Base-by-base conservation (phyloP, 2,888 invertebrate species). In the Nasonovia ribisnigri region DNA sequence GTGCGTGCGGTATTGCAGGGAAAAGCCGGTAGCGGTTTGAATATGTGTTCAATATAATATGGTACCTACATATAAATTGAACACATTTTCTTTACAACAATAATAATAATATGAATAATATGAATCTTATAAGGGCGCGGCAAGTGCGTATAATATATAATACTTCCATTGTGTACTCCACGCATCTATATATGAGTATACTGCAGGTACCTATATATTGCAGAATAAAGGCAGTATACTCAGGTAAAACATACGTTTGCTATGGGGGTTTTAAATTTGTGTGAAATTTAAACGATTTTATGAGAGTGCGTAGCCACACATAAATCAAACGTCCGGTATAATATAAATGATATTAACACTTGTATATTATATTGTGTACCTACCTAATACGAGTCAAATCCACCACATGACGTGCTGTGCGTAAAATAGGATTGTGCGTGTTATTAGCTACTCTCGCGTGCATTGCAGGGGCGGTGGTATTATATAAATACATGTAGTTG, bases 211-310 rank as follows among this genome's bases (percentile, higher is more conserved):
- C n/a, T n/a, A n/a, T n/a, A 20, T 36, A 67, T 16, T 36, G 67
- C 67, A 77, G 77, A 77, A 77, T 77, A 77, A 77, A 77, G 36
- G 77, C 77, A 77, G 77, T 42, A 77, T n/a, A 67, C n/a, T n/a
- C n/a, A 67, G 67, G 67, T 67, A 67, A 5, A 77, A 8, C 8
- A 77, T 77, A 77, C 77, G 8, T 8, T 77, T 20, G 77, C 36
- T 36, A 77, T 20, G 77, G 20, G 36, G 77, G 77, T 36, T 36
- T 20, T 77, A 77, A 77, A 77, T 77, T 6, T 36, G 77, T 77
- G 36, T 77, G 77, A 77, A 77, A 77, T 87, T 29, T 87, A 87
- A n/a, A 87, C 87, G 87, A 87, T 87, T 87, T 46, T 87, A 77
- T 36, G 77, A 36, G 77, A 77, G 20, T 20, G 77, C 36, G 20